Conservation (phyloP, 1,140 invertebrate species). For the Drosophila kurseongensis region DNA sequence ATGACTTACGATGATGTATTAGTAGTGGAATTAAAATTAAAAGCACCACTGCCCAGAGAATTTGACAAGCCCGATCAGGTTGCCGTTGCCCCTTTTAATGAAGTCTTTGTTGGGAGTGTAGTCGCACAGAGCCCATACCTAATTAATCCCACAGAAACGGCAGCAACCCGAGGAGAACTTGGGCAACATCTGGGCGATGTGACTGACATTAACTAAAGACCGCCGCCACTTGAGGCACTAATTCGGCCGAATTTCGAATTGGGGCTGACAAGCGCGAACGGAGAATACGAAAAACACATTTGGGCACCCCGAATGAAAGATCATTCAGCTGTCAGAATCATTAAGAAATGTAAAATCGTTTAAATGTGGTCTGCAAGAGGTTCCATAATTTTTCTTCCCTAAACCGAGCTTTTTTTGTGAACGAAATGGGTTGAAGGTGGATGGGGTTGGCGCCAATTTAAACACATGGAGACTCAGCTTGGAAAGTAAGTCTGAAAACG, state of each 20-base stretch:
- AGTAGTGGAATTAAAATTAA: conserved; percentile 75
- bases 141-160: conserved; percentile 55
- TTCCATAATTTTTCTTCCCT: conserved; percentile 27
- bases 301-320: conserved; percentile 63
- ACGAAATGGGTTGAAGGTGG: conserved; percentile 28
- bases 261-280: conserved; percentile 43
- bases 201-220: conserved; percentile 79
- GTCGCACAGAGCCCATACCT: conserved; percentile 14
- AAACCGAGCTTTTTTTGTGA: conserved; percentile 62
- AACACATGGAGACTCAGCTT: conserved; percentile 59
- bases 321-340: conserved; percentile 82
- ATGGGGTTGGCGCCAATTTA: conserved; percentile 20
- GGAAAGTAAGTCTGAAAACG: conserved; percentile 2
- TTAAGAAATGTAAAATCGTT: conserved; percentile 80
- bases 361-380: conserved; percentile 58
- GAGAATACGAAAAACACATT: conserved; percentile 51
- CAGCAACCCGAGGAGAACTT: conserved; percentile 10
- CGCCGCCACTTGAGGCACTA: conserved; percentile 60
- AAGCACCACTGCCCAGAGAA: conserved; percentile 53
- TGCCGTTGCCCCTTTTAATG: conserved; percentile 65
- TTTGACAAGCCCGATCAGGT: conserved; percentile 47
- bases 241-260: conserved; percentile 44
- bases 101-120: conserved; percentile 56
- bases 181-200: conserved; percentile 55
- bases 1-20: conserved; percentile 82